Evolutionary conservation across 1,140 invertebrate genomes (phyloP), one percentile per base, ranked within the genome.

Genomic region (Coptotermes formosanus): DNA sequence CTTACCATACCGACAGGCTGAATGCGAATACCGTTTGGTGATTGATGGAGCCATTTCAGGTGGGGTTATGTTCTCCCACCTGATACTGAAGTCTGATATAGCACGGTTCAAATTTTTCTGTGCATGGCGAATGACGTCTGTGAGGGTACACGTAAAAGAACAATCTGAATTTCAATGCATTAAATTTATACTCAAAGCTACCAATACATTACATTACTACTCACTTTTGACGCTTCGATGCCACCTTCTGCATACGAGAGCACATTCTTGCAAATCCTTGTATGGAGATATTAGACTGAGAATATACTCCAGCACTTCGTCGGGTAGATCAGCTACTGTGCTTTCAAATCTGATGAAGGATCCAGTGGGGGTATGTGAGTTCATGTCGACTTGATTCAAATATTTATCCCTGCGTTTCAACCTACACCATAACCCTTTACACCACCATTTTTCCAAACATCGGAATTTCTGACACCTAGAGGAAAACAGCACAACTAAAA

Each of bases 301-400:
- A 89, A 99, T 98, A 90, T 97, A 97, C 91, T 98, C 97, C 85
- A 99, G 91, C 83, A 99, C 94, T 93, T 98, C 97, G 91, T 98
- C 96, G 16, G 98, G 97, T 86, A 99, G 92, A 52, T 82, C 82
- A 83, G 83, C 85, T 52, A 86, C 23, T 23, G 69, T 45, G 45
- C 85, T 82, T 43, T 82, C 83, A 30, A 30, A 84, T 84, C 30
- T 84, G 45, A 45, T 84, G 30, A 84, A 52, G 8, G 83, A 84
- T 19, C 45, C 43, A 84, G 11, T 19, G 30, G 83, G 83, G 44
- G 48, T 12, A 55, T 84, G 32, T 52, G 83, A 84, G 45, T 45
- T 55, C 83, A 84, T 84, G 30, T 84, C 55, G 82, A 0, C 55
- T 30, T 30, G 14, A n/a, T 75, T 75, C 64, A 30, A 25, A 75